Base-by-base conservation (phyloP, 2,113 vertebrate species). In the Psittacula cyanocephala region DNA sequence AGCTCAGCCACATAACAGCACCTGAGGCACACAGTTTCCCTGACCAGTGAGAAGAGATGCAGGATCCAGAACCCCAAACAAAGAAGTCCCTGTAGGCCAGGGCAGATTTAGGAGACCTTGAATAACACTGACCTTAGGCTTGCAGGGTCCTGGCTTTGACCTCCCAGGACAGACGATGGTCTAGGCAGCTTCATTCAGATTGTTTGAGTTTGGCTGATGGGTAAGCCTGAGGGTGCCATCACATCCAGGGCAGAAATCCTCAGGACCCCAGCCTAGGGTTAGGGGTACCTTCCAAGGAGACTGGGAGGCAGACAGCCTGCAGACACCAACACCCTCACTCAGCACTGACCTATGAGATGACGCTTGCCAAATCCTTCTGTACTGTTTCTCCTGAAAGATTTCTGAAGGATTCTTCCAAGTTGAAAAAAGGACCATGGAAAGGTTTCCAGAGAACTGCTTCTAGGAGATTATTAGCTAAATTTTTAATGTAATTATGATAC, bases 271-370 rank as follows among this genome's bases (percentile, higher is more conserved):
- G n/a, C 8, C 59, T 23, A 52, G 11, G 19, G 20, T 18, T 31
- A 63, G 18, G 29, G 27, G 29, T 22, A 39, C 43, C 23, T 43
- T 41, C 53, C 53, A 59, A 12, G 1, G 1, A 79, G 12, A 17
- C 3, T 43, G 10, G 41, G 20, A 70, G 22, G 11, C 63, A 70
- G 49, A 22, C 9, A 39, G 57, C 49, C 63, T 63, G 29, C 33
- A 25, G 20, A 37, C 31, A 53, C 17, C 27, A 39, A 52, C 14
- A 64, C 17, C 31, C 13, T 22, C 41, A 29, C 8, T 24, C 3
- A 3, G 62, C 8, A 57, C 10, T 3, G 1, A 13, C n/a, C 27
- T 8, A 35, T 35, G 33, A 9, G 33, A 10, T 1, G 1, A n/a
- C 28, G 17, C 14, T 29, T 69, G 18, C 25, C 39, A 82, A 68